Evolutionary conservation across 2,113 vertebrate genomes (phyloP).

Genomic region (Murina feae): DNA sequence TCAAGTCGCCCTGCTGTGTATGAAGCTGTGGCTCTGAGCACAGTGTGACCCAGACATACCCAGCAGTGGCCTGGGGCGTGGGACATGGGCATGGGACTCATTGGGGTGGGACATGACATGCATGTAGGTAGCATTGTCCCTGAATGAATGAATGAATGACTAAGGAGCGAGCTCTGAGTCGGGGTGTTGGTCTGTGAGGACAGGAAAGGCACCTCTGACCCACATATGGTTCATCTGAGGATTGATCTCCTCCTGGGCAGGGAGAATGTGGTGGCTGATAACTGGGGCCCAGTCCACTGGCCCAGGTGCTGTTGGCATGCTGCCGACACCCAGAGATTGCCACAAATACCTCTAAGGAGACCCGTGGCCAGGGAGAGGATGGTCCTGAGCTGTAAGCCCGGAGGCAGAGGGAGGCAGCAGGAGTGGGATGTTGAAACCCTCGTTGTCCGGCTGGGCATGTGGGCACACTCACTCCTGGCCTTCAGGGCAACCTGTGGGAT

Average conservation of each 20-base stretch:
- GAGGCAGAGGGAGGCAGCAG: not conserved
- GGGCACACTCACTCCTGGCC: too few relatives aligned
- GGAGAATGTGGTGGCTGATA: not conserved
- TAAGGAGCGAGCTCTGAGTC: not conserved
- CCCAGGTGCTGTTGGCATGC: not conserved
- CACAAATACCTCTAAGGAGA: not conserved
- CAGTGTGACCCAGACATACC: not conserved
- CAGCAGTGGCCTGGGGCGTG: not conserved
- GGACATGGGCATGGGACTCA: too few relatives aligned
- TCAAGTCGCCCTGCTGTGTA: not conserved
- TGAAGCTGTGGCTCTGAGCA: not conserved
- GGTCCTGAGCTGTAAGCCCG: too few relatives aligned
- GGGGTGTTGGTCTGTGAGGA: not conserved
- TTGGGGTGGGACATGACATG: not conserved
- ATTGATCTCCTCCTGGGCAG: not conserved
- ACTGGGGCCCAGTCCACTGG: too few relatives aligned
- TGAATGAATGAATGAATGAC: not conserved
- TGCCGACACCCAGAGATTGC: not conserved
- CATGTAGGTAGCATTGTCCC: not conserved
- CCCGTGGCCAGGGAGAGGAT: accelerated
- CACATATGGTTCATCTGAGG: not conserved
- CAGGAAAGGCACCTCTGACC: not conserved
- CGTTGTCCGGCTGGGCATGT: not conserved
- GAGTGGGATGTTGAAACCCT: not conserved
- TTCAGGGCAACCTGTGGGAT: not conserved